Evolutionary conservation across 1,140 invertebrate genomes (phyloP).

Genomic region (Alviniconcha marisindica): DNA sequence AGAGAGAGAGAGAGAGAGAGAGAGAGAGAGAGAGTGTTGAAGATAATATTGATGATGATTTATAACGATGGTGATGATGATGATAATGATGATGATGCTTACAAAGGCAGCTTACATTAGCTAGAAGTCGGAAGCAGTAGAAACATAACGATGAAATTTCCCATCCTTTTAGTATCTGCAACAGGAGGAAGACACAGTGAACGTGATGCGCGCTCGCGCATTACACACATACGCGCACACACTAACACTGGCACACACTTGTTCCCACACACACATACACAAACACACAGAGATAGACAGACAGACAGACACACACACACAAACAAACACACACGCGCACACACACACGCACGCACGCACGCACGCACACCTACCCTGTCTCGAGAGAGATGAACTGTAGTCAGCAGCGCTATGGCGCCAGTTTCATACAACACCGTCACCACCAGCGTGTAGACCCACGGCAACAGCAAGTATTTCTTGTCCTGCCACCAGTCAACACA

Average conservation of each 20-base stretch:
- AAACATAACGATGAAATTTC: slow-evolving; percentile 30
- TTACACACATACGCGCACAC: neutral
- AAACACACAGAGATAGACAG: slow-evolving; percentile 26
- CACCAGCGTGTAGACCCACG: slow-evolving; percentile 67
- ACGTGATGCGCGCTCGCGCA: neutral
- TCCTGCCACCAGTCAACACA: too few relatives aligned
- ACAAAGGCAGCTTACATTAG: slow-evolving; percentile 20
- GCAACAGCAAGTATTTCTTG: slow-evolving; percentile 60
- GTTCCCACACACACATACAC: slow-evolving; percentile 27
- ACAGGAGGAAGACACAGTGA: neutral
- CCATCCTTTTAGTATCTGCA: slow-evolving; percentile 33
- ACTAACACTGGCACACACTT: slow-evolving; percentile 1
- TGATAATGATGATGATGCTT: neutral
- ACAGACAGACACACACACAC: slow-evolving; percentile 27
- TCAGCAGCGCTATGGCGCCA: slow-evolving; percentile 65
- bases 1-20: too few relatives aligned
- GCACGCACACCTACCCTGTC: slow-evolving; percentile 56
- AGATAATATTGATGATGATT: neutral
- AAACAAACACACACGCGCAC: slow-evolving; percentile 24
- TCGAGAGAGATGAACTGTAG: slow-evolving; percentile 66
- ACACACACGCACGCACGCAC: neutral
- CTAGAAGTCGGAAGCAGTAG: slow-evolving; percentile 21
- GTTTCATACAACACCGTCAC: slow-evolving; percentile 67
- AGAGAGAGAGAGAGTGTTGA: too few relatives aligned
- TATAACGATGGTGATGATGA: neutral